Evolutionary conservation across 1,140 invertebrate species (phyloP), one percentile per base, ranked within the genome.

Genomic region (Latrodectus geometricus): DNA sequence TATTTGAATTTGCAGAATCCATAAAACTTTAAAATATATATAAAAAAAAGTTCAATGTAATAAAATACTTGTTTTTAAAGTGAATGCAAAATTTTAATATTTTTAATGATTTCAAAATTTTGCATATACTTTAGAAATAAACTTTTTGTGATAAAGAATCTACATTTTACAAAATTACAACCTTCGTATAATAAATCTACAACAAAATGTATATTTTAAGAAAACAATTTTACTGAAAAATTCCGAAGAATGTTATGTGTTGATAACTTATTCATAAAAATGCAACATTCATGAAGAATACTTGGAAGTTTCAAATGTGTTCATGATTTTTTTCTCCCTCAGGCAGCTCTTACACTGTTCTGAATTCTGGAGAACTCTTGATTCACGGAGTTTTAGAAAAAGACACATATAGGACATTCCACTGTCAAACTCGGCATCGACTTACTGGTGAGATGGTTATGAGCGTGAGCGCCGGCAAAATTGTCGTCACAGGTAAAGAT

Each of bases 401-500:
- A 49, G 88, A 88, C 74, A 56, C 84, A 14, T 54, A 83, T 3
- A 66, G 80, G 73, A 78, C 82, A 5, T 88, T 81, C 48, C 78
- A 78, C 20, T 88, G 88, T 72, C 88, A 87, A 14, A 81, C 85
- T n/a, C 48, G 79, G 4, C 88, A 88, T 56, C 48, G 68, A 3
- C 35, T 88, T 20, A 88, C 88, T 20, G 79, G 81, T 20, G 77
- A 79, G 20, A 77, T 84, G 66, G 72, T 82, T 23, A 82, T 77
- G 68, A 73, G 82, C 49, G 73, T 54, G 17, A 82, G 68, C 8
- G 85, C 83, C 15, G 88, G 83, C 11, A 80, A 88, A 56, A 86
- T 88, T 70, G 54, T 79, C 21, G 79, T 88, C n/a, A 88, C 85
- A 88, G 83, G 88, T 88, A 69, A 82, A 48, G 48, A 5, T 77